Evolutionary conservation across 2,888 invertebrate genomes (phyloP), one percentile per base, ranked within the genome.

Genomic region (Drosophila anceps): DNA sequence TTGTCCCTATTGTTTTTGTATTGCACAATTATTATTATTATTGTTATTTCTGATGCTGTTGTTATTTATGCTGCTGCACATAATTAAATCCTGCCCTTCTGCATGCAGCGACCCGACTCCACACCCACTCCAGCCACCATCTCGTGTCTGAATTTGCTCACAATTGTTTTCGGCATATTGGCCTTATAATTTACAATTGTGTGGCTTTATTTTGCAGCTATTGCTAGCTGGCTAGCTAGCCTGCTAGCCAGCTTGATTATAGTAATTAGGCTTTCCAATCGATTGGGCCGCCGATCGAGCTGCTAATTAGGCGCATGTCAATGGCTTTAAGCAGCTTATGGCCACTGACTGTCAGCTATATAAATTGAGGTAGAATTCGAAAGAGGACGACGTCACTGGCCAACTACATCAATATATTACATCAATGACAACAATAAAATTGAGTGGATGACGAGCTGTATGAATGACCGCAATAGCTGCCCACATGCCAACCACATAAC

Each of bases 401-500:
- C 29, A 29, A 18, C 37, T 37, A 37, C 44, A 27, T 59, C 48
- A 59, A 48, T 59, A 35, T 37, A 37, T 37, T 24, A 35, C 43
- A 72, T 55, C 83, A 53, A 51, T 68, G 68, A 59, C 65, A 71
- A 79, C 71, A 67, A 60, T 69, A 62, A 60, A 61, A 69, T 80
- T 71, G 86, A 86, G 83, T 82, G 80, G 86, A 73, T 82, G 64
- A 70, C 72, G 53, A 69, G 33, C 54, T 54, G 27, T 1, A 39
- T 39, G 54, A 76, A 79, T 83, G 65, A 81, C 91, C 86, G 71
- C 88, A 91, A 82, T 70, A 66, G 70, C 79, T 69, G 81, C 55
- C 89, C 91, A 76, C 75, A 88, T 58, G 58, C 55, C 59, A 61
- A 63, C 81, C 78, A 79, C 91, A 81, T 76, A 84, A 88, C 92